Evolutionary conservation across 2,888 invertebrate species (phyloP).

Genomic region (Deroplatys truncata): DNA sequence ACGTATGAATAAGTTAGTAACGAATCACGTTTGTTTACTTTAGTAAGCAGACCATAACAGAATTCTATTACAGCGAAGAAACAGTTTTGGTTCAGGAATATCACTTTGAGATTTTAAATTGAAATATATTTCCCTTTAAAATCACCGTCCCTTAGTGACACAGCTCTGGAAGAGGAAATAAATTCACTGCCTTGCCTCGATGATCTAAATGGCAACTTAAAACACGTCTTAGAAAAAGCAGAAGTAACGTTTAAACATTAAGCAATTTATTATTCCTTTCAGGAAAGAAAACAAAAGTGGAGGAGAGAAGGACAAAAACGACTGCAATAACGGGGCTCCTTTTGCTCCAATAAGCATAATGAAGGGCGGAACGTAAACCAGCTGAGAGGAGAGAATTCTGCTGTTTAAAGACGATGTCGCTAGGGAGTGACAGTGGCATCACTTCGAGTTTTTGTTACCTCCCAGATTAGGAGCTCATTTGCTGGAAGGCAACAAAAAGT

Average conservation of each 20-base stretch:
- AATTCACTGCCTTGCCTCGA: background rate
- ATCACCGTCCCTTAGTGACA: background rate
- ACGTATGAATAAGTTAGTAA: too few relatives aligned
- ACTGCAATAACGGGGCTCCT: background rate
- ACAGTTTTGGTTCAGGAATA: too few relatives aligned
- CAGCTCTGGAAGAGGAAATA: background rate
- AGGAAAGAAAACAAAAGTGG: background rate
- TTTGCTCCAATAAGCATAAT: background rate
- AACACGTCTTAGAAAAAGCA: background rate
- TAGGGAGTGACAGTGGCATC: background rate
- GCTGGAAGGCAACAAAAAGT: background rate
- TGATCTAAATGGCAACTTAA: background rate
- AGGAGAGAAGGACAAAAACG: too few relatives aligned
- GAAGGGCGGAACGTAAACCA: background rate
- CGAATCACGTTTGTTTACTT: too few relatives aligned
- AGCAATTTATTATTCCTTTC: background rate
- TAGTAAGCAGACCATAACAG: too few relatives aligned
- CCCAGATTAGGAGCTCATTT: background rate
- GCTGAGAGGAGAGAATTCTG: background rate
- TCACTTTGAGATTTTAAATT: too few relatives aligned
- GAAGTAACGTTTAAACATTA: background rate
- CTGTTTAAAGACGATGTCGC: background rate
- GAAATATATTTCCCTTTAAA: background rate
- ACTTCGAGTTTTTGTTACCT: background rate
- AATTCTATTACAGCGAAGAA: too few relatives aligned